Evolutionary conservation across 1,140 invertebrate species (phyloP), one percentile per base, ranked within the genome.

Genomic region (Heliconius hewitsoni): DNA sequence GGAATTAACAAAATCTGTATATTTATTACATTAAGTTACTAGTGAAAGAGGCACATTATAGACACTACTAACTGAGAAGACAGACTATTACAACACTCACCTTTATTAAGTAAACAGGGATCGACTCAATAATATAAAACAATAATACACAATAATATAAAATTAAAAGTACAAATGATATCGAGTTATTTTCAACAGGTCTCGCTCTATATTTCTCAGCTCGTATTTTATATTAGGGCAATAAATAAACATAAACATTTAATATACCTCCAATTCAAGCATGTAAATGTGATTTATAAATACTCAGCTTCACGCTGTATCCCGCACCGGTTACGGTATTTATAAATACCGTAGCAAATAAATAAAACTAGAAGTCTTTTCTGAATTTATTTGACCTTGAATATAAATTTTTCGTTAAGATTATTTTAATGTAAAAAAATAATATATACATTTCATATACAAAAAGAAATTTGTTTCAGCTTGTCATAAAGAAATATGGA

Each of bases 161-260:
- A 23, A 11, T 60, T 13, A 23, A 23, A 57, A 23, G 55, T 57
- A 57, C 55, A 57, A 23, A 23, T 57, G 55, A 57, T 23, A 57
- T 23, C 2, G 8, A 23, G 55, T n/a, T 30, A 66, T 66, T 27
- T 66, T 66, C 3, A 11, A 66, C 60, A 66, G 9, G 0, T 23
- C n/a, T 30, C 27, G 27, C 27, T 66, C 60, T 16, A 66, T 66
- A 30, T 66, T 16, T 66, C 13, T 16, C 16, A 30, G 60, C 27
- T 27, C 23, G 60, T 30, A 66, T 66, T 11, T 66, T 66, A 66
- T 66, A 66, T 66, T 66, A 30, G 60, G 60, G 60, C 4, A 66
- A 66, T 66, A 66, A 66, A 66, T 66, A 66, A 66, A 66, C 57
- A 30, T 30, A 66, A 30, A 66, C 57, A 30, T 30, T 66, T 30